These are phyloP conservation scores for Sphenodon punctatus DNA, from an alignment of 2,797 vertebrate species.

Conservation along the genomic window DNA sequence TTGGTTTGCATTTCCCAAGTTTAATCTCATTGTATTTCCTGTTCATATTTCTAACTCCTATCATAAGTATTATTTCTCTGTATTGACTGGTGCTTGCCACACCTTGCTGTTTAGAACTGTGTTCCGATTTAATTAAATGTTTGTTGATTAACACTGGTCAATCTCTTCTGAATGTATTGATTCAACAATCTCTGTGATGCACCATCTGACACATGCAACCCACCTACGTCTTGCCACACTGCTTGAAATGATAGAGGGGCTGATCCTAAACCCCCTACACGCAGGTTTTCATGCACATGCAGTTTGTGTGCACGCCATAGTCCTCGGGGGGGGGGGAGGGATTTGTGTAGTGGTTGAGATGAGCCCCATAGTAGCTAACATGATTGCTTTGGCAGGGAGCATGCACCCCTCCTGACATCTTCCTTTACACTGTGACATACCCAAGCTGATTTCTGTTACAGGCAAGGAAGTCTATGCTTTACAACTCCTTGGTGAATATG, in stretches of 20 bases:
- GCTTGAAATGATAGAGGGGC: no score
- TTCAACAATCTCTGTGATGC: background rate
- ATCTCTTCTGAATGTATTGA: background rate
- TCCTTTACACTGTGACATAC: background rate
- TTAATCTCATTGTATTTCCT: background rate
- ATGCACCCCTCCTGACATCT: background rate
- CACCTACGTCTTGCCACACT: no score
- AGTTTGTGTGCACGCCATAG: no score
- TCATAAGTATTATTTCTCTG: rapidly evolving
- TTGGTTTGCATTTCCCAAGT: background rate
- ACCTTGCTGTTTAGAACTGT: background rate
- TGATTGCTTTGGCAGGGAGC: no score
- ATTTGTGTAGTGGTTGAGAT: no score
- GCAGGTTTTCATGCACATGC: no score
- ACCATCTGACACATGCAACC: no score
- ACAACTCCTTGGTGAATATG: background rate
- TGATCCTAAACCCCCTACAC: no score
- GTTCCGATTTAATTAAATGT: background rate
- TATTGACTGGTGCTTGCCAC: background rate
- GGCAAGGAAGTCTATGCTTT: background rate
- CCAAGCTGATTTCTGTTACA: background rate
- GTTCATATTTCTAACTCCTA: background rate
- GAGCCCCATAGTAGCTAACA: no score
- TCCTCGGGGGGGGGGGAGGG: no score
- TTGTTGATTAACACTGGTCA: background rate